Evolutionary conservation across 2,888 invertebrate species (phyloP), one percentile per base, ranked within the genome.

Genomic region (Masnerella sp.): DNA sequence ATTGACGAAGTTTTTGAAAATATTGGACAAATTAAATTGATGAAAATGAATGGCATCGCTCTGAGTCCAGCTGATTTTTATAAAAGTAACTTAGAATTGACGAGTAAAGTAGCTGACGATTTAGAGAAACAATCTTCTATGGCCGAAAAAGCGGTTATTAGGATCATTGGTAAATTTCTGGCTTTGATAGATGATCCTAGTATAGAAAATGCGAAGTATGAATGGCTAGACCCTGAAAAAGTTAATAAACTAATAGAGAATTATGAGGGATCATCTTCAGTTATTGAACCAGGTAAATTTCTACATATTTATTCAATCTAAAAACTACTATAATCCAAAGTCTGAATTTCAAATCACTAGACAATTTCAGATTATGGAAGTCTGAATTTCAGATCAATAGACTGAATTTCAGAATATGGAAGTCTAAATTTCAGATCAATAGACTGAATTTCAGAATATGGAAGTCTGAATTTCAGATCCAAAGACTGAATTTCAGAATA

Each of bases 91-190:
- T 87, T 90, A 43, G 87, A 89, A 36, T 89, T 91, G 59, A 89
- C 91, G 42, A 88, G 89, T 69, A 85, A 88, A 79, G 88, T 90
- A 28, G 89, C 89, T 9, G 83, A 84, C 49, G 89, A 90, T 51
- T 83, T 92, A 3, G 90, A 91, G 81, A 85, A 89, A 38, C 91
- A 90, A 84, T 92, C 92, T 0, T 88, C 89, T n/a, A 90, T 90
- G 15, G 93, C 93, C 18, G 95, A 95, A 88, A 90, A 91, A 72
- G 93, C 95, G 20, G 94, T 94, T 0, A 91, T 93, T 36, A 93
- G 93, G 78, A 89, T 96, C 25, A 92, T 95, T 18, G 91, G 94
- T 77, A 93, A 93, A 87, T 95, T 95, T 81, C 88, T 95, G 68
- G 90, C 90, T 20, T 89, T 91, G 25, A 90, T 92, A 54, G 90